Evolutionary conservation across 2,113 vertebrate genomes (phyloP).

Genomic region (Amia ocellicauda): DNA sequence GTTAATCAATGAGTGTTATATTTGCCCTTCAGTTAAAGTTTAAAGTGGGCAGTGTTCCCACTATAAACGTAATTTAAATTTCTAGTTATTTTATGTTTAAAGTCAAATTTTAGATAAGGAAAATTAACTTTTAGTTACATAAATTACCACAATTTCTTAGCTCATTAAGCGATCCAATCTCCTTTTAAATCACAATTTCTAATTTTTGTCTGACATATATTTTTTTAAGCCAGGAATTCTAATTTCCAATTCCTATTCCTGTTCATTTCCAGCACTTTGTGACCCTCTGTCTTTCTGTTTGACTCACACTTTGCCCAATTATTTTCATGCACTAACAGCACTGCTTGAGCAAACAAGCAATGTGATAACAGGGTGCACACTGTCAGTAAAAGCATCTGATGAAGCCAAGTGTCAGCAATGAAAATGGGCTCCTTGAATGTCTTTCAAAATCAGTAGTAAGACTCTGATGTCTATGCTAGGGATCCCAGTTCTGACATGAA

Average conservation of each 20-base stretch:
- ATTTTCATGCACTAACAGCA: too few relatives aligned
- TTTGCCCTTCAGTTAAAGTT: constrained; percentile 21
- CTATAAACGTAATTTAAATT: constrained; percentile 20
- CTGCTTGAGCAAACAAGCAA: too few relatives aligned
- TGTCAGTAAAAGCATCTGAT: too few relatives aligned
- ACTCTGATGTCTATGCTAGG: too few relatives aligned
- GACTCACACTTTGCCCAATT: too few relatives aligned
- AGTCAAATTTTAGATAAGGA: constrained; percentile 29
- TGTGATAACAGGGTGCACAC: too few relatives aligned
- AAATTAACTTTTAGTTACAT: constrained; percentile 27
- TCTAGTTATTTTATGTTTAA: constrained; percentile 26
- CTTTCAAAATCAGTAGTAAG: too few relatives aligned
- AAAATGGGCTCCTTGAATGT: too few relatives aligned
- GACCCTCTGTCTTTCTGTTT: too few relatives aligned
- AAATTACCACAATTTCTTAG: constrained; percentile 23
- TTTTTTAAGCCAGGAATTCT: constrained; percentile 11
- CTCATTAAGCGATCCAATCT: constrained; percentile 27
- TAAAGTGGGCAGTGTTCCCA: constrained; percentile 13
- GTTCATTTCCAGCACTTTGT: background rate
- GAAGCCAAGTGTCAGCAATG: too few relatives aligned
- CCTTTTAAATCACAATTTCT: constrained; percentile 21
- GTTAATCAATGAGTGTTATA: constrained; percentile 1
- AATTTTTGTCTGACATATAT: constrained; percentile 17
- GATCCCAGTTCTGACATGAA: too few relatives aligned
- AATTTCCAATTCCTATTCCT: constrained; percentile 11